Evolutionary conservation across 2,797 vertebrate genomes (phyloP), one percentile per base, ranked within the genome.

Genomic region (Chloroceryle amazona): DNA sequence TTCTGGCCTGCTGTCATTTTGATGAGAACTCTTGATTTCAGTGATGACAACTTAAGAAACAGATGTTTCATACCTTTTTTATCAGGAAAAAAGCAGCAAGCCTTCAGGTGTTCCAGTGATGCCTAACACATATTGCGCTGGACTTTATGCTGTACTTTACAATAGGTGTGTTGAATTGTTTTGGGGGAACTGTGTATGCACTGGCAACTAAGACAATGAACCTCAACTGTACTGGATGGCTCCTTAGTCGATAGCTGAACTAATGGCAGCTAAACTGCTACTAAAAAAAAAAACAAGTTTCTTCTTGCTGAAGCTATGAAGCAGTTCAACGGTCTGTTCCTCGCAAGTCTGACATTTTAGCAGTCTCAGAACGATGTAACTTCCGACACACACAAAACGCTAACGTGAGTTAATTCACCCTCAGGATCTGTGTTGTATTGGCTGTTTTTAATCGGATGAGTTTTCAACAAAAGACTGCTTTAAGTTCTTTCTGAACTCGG

Each of bases 41-140:
- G 72, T 97, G 95, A 86, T 97, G 96, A 95, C 94, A 91, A 93
- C 81, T 96, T 98, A 96, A 97, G 97, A 97, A 94, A 97, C 95
- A 93, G 97, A 97, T 98, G 95, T 98, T 98, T 98, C 98, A 42
- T 98, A 98, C 98, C 98, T 98, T 97, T 98, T 97, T 98, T 97
- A 97, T 98, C 97, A 98, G 98, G 98, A 98, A 98, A 98, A 98
- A 98, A 98, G 98, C 98, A 98, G 98, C 98, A 98, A 98, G 98
- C 98, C 98, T 98, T 98, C 98, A 98, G 98, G 98, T 98, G 98
- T 98, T 97, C 98, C 98, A 98, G 97, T 97, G 97, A 98, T 98
- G 98, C 98, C 98, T 98, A 98, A 98, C 97, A 98, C 98, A 97
- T 97, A 93, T 81, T 98, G 98, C 97, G 97, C 96, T 98, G 98